Evolutionary conservation across 2,888 invertebrate genomes (phyloP).

Genomic region (Zelleria hepariella): DNA sequence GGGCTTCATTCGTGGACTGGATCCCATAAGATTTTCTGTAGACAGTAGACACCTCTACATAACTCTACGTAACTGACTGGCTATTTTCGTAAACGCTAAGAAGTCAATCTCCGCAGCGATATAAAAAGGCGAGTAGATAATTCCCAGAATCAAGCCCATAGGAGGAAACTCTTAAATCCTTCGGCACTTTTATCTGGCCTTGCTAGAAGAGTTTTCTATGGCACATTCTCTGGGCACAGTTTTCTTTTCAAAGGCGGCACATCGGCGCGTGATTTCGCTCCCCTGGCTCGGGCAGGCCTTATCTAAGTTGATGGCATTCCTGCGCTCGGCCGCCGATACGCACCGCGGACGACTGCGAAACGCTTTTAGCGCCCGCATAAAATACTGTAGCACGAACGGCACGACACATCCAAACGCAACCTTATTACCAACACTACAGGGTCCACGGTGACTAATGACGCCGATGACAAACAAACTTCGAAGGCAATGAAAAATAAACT

Average conservation of each 20-base stretch:
- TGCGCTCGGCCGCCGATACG: constrained; percentile 61
- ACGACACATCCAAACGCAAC: constrained; percentile 22
- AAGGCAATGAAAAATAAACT: constrained; percentile 50
- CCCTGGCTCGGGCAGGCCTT: constrained; percentile 46
- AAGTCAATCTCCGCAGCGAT: background rate
- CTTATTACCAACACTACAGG: constrained; percentile 16
- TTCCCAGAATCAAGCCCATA: background rate
- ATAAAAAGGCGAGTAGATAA: background rate
- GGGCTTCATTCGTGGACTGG: too few species aligned
- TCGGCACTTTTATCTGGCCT: background rate
- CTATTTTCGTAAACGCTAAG: background rate
- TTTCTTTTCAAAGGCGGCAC: constrained; percentile 5
- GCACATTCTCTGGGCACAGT: background rate
- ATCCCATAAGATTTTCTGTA: too few species aligned
- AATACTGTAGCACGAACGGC: constrained; percentile 23
- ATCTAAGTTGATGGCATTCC: constrained; percentile 70
- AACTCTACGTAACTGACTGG: background rate
- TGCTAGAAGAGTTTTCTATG: background rate
- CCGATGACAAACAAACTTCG: constrained; percentile 22
- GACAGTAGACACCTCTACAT: background rate
- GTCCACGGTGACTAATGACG: constrained; percentile 23
- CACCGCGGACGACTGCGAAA: constrained; percentile 68
- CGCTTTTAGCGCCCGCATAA: constrained; percentile 66
- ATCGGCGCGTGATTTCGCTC: constrained; percentile 32
- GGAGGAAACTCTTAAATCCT: background rate